phyloP scores from a whole-genome alignment of 2,113 vertebrate species.

The Stigmatopora nigra region DNA sequence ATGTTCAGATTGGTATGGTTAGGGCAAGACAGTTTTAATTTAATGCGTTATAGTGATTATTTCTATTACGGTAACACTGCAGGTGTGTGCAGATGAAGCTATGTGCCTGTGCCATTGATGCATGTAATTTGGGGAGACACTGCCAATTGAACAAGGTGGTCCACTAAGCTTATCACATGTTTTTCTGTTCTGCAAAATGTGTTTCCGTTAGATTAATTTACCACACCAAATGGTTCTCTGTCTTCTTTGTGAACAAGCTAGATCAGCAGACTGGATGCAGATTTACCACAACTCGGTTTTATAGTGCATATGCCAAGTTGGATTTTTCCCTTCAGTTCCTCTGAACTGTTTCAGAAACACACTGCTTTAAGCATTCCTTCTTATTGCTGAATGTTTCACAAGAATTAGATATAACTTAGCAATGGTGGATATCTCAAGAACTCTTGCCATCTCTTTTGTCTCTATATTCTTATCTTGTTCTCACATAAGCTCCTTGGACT shows the following conservation, averaged over 20 bases:
- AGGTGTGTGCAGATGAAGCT: conserved; percentile 16
- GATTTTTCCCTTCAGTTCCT: background rate
- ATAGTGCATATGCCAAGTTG: background rate
- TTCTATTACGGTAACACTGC: conserved; percentile 23
- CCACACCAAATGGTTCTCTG: background rate
- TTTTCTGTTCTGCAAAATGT: conserved; percentile 8
- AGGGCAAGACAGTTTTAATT: conserved; percentile 26
- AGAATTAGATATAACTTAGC: background rate
- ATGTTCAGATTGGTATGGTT: conserved; percentile 22
- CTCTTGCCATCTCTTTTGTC: background rate
- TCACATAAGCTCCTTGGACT: background rate
- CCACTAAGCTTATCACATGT: conserved; percentile 41
- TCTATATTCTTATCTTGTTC: background rate
- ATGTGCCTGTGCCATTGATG: conserved; percentile 8
- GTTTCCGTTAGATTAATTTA: conserved; percentile 25
- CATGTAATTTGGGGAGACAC: conserved; percentile 42
- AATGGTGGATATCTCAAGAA: background rate
- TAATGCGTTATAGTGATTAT: conserved; percentile 37
- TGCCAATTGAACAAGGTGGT: conserved; percentile 42
- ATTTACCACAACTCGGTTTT: background rate
- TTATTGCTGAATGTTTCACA: background rate
- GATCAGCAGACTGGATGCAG: background rate
- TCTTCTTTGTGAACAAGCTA: conserved; percentile 1
- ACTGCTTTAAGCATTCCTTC: background rate
- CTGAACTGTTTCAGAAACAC: background rate